Evolutionary conservation across 2,113 vertebrate species (phyloP).

Genomic region (Spea multiplicata): DNA sequence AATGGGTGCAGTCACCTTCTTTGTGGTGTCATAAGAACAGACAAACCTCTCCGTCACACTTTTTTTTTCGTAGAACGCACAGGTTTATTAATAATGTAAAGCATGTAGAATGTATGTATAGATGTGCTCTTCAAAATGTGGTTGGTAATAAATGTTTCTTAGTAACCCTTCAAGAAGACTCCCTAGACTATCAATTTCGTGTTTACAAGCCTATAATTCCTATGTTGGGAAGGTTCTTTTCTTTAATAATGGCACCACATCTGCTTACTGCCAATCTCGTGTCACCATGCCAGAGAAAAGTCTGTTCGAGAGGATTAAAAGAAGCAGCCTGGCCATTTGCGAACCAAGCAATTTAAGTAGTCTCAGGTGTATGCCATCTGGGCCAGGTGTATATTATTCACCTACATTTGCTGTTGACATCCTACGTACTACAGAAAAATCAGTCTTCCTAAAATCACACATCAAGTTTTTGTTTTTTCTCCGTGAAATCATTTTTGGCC

Average conservation of each 20-base stretch:
- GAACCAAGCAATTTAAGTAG: slow-evolving; percentile 8
- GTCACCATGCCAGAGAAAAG: slow-evolving; percentile 28
- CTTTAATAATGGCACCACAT: slow-evolving; percentile 19
- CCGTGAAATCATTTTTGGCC: too few species aligned
- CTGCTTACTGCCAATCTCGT: not conserved
- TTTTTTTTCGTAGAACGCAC: too few species aligned
- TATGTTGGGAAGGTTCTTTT: not conserved
- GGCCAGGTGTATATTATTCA: not conserved
- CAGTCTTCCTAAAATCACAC: too few species aligned
- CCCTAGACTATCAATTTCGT: not conserved
- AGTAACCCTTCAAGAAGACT: not conserved
- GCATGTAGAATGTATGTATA: too few species aligned
- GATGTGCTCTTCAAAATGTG: not conserved
- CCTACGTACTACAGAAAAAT: too few species aligned
- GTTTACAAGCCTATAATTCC: not conserved
- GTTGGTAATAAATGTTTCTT: not conserved
- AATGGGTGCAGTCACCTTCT: too few species aligned
- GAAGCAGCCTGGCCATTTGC: slow-evolving; percentile 26
- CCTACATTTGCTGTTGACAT: not conserved
- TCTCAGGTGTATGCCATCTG: slow-evolving; percentile 22
- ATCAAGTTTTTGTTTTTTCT: too few species aligned
- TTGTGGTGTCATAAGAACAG: too few species aligned
- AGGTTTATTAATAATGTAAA: too few species aligned
- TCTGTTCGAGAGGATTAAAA: slow-evolving; percentile 3
- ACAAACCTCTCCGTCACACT: too few species aligned